Evolutionary conservation across 1,140 invertebrate genomes (phyloP), one percentile per base, ranked within the genome.

Genomic region (Hylaeus anthracinus): DNA sequence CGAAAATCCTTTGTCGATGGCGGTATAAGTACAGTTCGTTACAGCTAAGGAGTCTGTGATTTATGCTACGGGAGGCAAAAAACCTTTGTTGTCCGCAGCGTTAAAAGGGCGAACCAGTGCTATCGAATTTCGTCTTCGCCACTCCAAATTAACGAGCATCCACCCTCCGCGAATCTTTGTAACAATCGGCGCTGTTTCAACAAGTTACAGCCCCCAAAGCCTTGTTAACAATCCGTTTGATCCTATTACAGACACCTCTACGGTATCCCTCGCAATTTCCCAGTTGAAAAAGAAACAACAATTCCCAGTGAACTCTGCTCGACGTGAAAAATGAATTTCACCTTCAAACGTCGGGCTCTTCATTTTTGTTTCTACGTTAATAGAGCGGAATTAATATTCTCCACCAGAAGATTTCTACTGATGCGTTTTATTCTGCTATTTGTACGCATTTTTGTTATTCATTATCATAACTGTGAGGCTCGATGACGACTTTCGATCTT

Each of bases 111-210:
- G 51, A 65, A 37, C 53, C 63, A 80, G 41, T 12, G 12, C 45
- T 86, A 85, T 86, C 79, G 65, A 76, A 82, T 86, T 85, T 86
- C 84, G 84, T 78, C 83, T 84, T 74, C 72, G 78, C 69, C 82
- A 66, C 53, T 63, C 53, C 60, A 71, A 75, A 86, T 86, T 86
- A 86, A 86, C 83, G 83, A 86, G 83, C 78, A 45, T 15, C 76
- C 48, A 81, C 80, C 84, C 77, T 72, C 85, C 48, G 76, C 51
- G 73, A 71, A 78, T 82, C 83, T 82, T 79, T 73, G 73, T 82
- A 74, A 81, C 83, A 72, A 78, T 85, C 79, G 51, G 48, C 51
- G 39, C 65, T 71, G 72, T 78, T 85, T 70, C 64, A 71, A 43
- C 61, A 56, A 82, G 83, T 83, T 83, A 61, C 15, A 45, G 41